Evolutionary conservation across 2,888 invertebrate genomes (phyloP).

Genomic region (Tortrix viridana): DNA sequence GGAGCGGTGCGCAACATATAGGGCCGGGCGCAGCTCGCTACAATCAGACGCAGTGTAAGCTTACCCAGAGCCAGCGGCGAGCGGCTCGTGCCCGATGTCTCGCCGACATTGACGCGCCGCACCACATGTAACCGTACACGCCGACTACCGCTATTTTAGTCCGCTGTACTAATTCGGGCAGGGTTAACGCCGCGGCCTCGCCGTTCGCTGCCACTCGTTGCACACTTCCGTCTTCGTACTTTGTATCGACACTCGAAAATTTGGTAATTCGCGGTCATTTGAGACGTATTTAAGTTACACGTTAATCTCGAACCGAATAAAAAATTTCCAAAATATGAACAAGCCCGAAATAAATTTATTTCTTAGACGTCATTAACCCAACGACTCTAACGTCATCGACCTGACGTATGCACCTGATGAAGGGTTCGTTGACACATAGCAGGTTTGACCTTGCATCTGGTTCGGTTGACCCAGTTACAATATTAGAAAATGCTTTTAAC

Average conservation of each 20-base stretch:
- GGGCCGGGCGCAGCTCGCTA: conserved; percentile 76
- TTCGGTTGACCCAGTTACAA: conserved; percentile 71
- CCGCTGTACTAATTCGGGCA: conserved; percentile 84
- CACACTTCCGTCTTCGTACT: conserved; percentile 77
- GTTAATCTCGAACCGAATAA: conserved; percentile 46
- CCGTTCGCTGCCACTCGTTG: conserved; percentile 67
- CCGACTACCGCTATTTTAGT: conserved; percentile 79
- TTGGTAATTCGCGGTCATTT: conserved; percentile 11
- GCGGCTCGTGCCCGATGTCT: conserved; percentile 59
- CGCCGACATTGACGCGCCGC: conserved; percentile 79
- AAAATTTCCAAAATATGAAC: conserved; percentile 42
- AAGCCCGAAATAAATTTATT: conserved; percentile 36
- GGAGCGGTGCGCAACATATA: conserved; percentile 74
- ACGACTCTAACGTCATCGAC: conserved; percentile 78
- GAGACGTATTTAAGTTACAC: conserved; percentile 35
- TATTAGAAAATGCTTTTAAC: conserved; percentile 42
- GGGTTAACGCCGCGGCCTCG: conserved; percentile 82
- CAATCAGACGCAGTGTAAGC: conserved; percentile 77
- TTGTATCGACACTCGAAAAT: conserved; percentile 64
- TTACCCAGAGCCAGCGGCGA: conserved; percentile 68
- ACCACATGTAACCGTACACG: conserved; percentile 79
- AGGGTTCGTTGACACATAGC: conserved; percentile 80
- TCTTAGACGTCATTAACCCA: conserved; percentile 46
- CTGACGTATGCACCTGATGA: conserved; percentile 75
- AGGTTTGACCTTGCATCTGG: conserved; percentile 77